phyloP scores from a whole-genome alignment of 2,113 vertebrate species.

The Clarias macrocephalus region DNA sequence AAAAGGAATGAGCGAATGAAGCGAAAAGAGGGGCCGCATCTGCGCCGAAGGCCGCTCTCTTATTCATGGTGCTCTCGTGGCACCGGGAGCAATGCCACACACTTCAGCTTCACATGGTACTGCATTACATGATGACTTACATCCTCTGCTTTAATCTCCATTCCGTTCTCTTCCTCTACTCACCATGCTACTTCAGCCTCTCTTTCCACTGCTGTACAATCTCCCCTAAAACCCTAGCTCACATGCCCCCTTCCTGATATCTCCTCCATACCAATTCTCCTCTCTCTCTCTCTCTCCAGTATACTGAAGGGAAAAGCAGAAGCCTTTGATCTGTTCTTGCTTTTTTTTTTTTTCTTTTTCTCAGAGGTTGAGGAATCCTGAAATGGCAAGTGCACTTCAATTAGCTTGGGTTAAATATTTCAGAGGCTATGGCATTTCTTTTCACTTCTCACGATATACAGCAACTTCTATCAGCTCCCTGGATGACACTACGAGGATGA shows the following conservation, averaged over 20 bases:
- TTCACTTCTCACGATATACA: constrained; percentile 18
- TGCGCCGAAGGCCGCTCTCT: constrained; percentile 26
- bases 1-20: constrained; percentile 1
- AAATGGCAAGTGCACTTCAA: constrained; percentile 65
- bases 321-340: constrained; percentile 63
- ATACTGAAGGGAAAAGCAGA: constrained; percentile 52
- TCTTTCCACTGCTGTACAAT: constrained; percentile 13
- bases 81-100: constrained; percentile 41
- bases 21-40: constrained; percentile 19
- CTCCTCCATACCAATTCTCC: constrained; percentile 1
- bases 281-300: constrained; percentile 39
- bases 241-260: not conserved
- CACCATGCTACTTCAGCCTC: not conserved
- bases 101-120: constrained; percentile 34
- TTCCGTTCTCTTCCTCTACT: constrained; percentile 17
- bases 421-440: constrained; percentile 51
- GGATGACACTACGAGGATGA: constrained; percentile 46
- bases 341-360: constrained; percentile 54
- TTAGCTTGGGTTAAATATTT: constrained; percentile 68
- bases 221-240: constrained; percentile 26
- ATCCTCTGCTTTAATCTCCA: constrained; percentile 30
- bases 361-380: constrained; percentile 57
- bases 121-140: constrained; percentile 29
- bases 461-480: constrained; percentile 42
- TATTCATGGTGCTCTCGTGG: constrained; percentile 31